Conservation (phyloP, 1,140 invertebrate genomes). For the Drosophila kikkawai region DNA sequence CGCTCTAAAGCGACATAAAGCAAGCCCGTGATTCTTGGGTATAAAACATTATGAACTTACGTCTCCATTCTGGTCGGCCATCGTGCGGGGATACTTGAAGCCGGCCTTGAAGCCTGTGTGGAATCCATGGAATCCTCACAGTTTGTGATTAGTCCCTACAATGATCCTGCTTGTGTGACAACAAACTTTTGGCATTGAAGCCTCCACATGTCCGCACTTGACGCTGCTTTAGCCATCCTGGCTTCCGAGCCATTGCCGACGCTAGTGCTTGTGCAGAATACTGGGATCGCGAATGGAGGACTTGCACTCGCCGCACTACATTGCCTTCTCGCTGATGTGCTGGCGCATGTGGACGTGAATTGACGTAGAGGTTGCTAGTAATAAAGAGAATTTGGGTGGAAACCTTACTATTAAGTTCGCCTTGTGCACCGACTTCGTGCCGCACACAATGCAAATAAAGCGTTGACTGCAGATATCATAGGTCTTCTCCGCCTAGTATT, state of each 20-base stretch:
- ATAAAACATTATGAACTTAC: neutral
- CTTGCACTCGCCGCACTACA: slow-evolving; percentile 74
- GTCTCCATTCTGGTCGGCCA: slow-evolving; percentile 57
- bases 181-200: slow-evolving; percentile 52
- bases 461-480: slow-evolving; percentile 90
- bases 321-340: slow-evolving; percentile 88
- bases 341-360: slow-evolving; percentile 89
- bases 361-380: neutral
- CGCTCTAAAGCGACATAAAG: slow-evolving; percentile 85
- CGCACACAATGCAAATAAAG: slow-evolving; percentile 91
- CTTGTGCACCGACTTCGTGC: slow-evolving; percentile 89
- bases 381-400: neutral
- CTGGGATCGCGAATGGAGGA: slow-evolving; percentile 82
- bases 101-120: slow-evolving; percentile 6
- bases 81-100: slow-evolving; percentile 58
- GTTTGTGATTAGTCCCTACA: slow-evolving; percentile 62
- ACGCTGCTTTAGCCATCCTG: slow-evolving; percentile 25
- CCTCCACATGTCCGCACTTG: slow-evolving; percentile 67
- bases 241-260: slow-evolving; percentile 62
- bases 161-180: slow-evolving; percentile 69
- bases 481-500: slow-evolving; percentile 88
- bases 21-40: slow-evolving; percentile 40
- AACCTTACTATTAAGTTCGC: slow-evolving; percentile 88
- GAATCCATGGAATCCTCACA: slow-evolving; percentile 70
- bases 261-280: slow-evolving; percentile 71